Base-by-base conservation (phyloP, 2,888 invertebrate species). In the Smittia aterrima region DNA sequence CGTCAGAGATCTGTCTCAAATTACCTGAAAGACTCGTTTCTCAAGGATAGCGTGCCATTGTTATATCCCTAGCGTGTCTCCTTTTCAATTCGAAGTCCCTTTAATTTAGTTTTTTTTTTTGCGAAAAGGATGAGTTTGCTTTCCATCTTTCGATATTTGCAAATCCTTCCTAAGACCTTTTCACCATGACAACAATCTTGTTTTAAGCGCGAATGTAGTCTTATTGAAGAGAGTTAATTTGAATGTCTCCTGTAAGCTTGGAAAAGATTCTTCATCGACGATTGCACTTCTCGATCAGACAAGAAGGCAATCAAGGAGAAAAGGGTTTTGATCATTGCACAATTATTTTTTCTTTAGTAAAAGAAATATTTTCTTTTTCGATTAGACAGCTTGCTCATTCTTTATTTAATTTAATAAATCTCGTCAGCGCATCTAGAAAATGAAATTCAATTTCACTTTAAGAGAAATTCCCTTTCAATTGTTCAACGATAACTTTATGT, bases 111-210 rank as follows among this genome's bases (percentile, higher is more conserved):
- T 64, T 64, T 64, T 13, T 25, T 27, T 64, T 64, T 64, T 13
- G 64, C 64, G 25, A 64, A 64, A 64, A 13, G 64, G 64, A 64
- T 64, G 64, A 64, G 16, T 27, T 64, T 64, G 24, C 22, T 18
- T 58, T 22, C 22, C 18, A 58, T 18, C 64, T 20, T 11, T 58
- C 47, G n/a, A 47, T 47, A 47, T 13, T 47, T n/a, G 16, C 47
- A n/a, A 64, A 64, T 6, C 64, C 25, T 58, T 64, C 24, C 7
- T 9, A 64, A 64, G 27, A 7, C 24, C n/a, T 22, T 58, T 20
- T 22, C 22, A 58, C 22, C 58, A 18, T 22, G 3, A 18, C 7
- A 18, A 58, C 22, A 11, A 47, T 47, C 47, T n/a, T 47, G n/a
- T 47, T 16, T 16, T 16, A 47, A 11, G 47, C 47, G 47, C 47